Percentiles rank a stretch among this genome's conserved stretches.
These are phyloP conservation scores for Lepidocolaptes lacrymiger DNA, from an alignment of 2,797 vertebrate species.

Conservation along the genomic window DNA sequence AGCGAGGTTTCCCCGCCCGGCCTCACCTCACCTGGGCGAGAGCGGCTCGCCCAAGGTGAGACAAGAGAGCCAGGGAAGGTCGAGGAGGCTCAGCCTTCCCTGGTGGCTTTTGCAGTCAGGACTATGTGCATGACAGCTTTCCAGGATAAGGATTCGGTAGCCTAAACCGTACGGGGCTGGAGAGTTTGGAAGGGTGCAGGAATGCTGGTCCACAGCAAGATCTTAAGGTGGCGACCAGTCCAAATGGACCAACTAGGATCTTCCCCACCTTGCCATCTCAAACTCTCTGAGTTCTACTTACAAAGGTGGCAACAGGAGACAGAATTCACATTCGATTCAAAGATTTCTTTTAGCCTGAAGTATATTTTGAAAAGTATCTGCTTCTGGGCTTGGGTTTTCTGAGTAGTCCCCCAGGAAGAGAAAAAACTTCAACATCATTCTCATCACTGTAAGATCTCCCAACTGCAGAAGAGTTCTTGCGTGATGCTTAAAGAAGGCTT, in stretches of 20 bases:
- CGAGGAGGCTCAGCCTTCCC: fast-evolving
- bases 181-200: not conserved
- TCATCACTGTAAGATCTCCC: not conserved
- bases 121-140: fast-evolving
- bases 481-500: not conserved
- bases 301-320: fast-evolving
- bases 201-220: not conserved
- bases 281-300: no score
- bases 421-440: not conserved
- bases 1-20: not conserved
- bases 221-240: not conserved
- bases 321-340: not conserved
- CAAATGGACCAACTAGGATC: not conserved
- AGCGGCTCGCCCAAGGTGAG: not conserved
- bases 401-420: not conserved
- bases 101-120: not conserved
- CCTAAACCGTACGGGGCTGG: fast-evolving
- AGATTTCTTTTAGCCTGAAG: not conserved
- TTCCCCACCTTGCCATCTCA: not conserved
- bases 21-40: not conserved
- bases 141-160: not conserved
- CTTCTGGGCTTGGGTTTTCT: not conserved
- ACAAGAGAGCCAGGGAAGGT: not conserved
- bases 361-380: not conserved
- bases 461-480: not conserved